Base-by-base conservation (phyloP, 2,888 invertebrate species). In the Ormia ochracea region DNA sequence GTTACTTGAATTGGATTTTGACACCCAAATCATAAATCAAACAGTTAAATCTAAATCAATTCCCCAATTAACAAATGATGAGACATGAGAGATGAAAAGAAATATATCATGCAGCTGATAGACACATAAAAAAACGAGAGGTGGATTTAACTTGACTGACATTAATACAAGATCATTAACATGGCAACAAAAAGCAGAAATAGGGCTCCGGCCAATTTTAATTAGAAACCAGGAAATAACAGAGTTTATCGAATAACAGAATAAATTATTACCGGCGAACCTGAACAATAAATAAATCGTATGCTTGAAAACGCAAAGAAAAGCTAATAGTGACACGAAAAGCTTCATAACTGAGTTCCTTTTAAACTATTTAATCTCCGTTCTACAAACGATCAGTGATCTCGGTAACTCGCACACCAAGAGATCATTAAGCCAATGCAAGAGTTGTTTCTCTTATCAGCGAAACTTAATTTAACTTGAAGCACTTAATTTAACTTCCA, bases 1-100 rank as follows among this genome's bases (percentile, higher is more conserved):
- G 76, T 82, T 81, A 66, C 48, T 69, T 63, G 74, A 74, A 78
- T 81, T 78, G 70, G 74, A 81, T 82, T 82, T 81, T 81, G 83
- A 81, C 83, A 82, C 77, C 74, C 75, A 78, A 82, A 81, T 82
- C 83, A 82, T 83, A 83, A 83, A 83, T 83, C 83, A 83, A 81
- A 79, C 80, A 76, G 80, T 80, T 80, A 72, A 80, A 80, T 76
- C 80, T 73, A 76, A 80, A 80, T 80, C 80, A 76, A 76, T 80
- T 80, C 76, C 63, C 76, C 76, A 80, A 80, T 80, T 80, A 80
- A 80, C 76, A 76, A 76, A 76, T 80, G 80, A 80, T 76, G 68
- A 63, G 72, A 76, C 76, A 52, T 70, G 72, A 72, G 68, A 65
- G 54, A 31, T 72, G 43, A 52, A 76, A 69, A 54, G 65, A 21